Evolutionary conservation across 2,888 invertebrate genomes (phyloP), one percentile per base, ranked within the genome.

Genomic region (Phalera bucephala): DNA sequence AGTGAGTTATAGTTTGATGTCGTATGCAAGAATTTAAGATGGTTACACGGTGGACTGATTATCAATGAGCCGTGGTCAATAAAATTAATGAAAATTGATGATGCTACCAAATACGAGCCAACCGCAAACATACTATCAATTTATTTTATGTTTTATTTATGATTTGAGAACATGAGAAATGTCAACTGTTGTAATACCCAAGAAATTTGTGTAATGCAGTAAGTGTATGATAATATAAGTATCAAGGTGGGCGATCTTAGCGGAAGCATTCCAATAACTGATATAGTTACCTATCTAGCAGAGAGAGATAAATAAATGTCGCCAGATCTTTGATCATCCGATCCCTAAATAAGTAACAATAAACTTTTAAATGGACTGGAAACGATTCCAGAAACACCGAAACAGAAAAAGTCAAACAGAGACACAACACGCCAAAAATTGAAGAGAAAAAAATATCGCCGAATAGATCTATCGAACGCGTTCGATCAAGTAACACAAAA

Each of bases 41-140:
- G 61, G 63, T 63, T 69, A 72, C 44, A 75, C 71, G 73, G 63
- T 50, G 56, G 57, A 66, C 62, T 66, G 68, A 70, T 68, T 58
- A 66, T 75, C 80, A 80, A 85, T 86, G 83, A 78, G 63, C 70
- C 83, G 72, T 80, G 48, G 48, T 42, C 53, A 70, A 75, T 74
- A 53, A 44, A 53, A 72, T 70, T 71, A 29, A 29, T 29, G 29
- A 11, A 29, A 29, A 29, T 55, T 56, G 50, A 46, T 57, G 55
- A 64, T 35, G 36, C 35, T 43, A 31, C 17, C 17, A 46, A 64
- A 64, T 51, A 38, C 10, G 10, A 1, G 3, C 3, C 2, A 6
- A 3, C 25, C 30, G 38, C 28, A 15, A 14, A 10, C 17, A 19
- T 7, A 19, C 29, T 11, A 10, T 29, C 46, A 48, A 41, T 42